phyloP scores from a whole-genome alignment of 2,888 invertebrate species.

The Cheilosia grossa region DNA sequence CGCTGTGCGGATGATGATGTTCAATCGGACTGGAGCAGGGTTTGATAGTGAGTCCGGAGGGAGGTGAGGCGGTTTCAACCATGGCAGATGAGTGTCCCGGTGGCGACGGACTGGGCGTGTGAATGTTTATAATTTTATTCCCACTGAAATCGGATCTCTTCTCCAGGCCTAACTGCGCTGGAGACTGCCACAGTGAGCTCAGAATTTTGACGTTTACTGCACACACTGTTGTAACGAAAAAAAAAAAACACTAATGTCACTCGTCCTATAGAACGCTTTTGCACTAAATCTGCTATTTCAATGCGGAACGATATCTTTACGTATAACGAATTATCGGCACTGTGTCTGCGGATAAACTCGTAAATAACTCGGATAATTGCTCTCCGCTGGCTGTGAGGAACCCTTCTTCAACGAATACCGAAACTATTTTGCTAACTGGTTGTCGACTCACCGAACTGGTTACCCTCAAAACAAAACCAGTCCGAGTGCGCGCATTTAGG shows the following conservation, averaged over 20 bases:
- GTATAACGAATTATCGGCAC: slow-evolving; percentile 25
- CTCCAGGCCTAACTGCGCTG: slow-evolving; percentile 82
- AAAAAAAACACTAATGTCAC: slow-evolving; percentile 33
- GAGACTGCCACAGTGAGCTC: slow-evolving; percentile 83
- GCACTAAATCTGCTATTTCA: slow-evolving; percentile 19
- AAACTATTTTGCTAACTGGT: slow-evolving; percentile 80
- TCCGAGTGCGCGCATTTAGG: slow-evolving; percentile 60
- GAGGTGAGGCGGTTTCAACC: slow-evolving; percentile 80
- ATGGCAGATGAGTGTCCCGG: slow-evolving; percentile 79
- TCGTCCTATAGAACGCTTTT: neutral
- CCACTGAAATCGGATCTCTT: slow-evolving; percentile 79
- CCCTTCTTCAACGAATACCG: slow-evolving; percentile 82
- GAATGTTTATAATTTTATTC: slow-evolving; percentile 81
- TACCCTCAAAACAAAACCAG: slow-evolving; percentile 64
- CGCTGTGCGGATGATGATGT: slow-evolving; percentile 76
- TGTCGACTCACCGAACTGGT: slow-evolving; percentile 76
- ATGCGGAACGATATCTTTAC: neutral
- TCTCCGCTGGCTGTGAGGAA: slow-evolving; percentile 73
- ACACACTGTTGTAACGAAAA: slow-evolving; percentile 26
- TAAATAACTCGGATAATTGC: slow-evolving; percentile 54
- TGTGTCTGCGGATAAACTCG: slow-evolving; percentile 53
- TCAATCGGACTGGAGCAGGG: slow-evolving; percentile 78
- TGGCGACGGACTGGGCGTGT: slow-evolving; percentile 80
- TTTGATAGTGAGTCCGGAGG: slow-evolving; percentile 80
- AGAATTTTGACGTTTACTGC: slow-evolving; percentile 80